A percentile compares a stretch with the other conserved stretches of the same genome.
Evolutionary conservation across 2,113 vertebrate species (phyloP).

Genomic region (Macquaria ambigua): DNA sequence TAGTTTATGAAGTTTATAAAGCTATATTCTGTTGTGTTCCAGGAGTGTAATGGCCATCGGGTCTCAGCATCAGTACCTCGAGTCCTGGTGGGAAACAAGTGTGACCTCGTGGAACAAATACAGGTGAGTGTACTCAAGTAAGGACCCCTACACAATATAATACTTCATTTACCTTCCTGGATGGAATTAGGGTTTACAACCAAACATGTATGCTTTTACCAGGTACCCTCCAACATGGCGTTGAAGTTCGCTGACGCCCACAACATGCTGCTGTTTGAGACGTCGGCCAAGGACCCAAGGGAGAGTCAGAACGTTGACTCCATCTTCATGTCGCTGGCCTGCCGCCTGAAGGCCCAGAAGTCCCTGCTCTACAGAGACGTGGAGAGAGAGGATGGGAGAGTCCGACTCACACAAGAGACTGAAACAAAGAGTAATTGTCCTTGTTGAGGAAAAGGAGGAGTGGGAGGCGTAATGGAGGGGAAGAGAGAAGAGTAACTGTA

Average conservation of each 20-base stretch:
- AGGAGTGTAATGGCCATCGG: conserved; percentile 95
- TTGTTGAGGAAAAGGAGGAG: conserved; percentile 85
- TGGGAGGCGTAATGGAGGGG: conserved; percentile 29
- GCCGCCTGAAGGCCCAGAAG: conserved; percentile 95
- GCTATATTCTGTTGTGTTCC: conserved; percentile 60
- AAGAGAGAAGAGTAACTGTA: conserved; percentile 30
- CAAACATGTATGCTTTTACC: neutral
- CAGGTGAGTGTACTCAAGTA: conserved; percentile 77
- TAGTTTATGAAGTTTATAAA: neutral
- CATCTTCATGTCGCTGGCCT: conserved; percentile 98
- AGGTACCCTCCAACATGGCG: conserved; percentile 94
- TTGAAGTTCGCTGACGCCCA: conserved; percentile 96
- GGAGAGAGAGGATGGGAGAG: conserved; percentile 89
- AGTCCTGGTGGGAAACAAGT: conserved; percentile 98
- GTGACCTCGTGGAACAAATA: conserved; percentile 95
- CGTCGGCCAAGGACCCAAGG: conserved; percentile 96
- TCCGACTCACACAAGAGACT: conserved; percentile 85
- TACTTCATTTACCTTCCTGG: neutral
- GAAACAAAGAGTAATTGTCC: conserved; percentile 88
- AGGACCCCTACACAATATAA: neutral
- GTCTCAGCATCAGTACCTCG: conserved; percentile 93
- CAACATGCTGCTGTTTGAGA: conserved; percentile 98
- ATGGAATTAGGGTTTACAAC: neutral
- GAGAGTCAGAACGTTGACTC: conserved; percentile 97
- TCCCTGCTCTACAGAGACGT: conserved; percentile 93